Evolutionary conservation across 2,113 vertebrate genomes (phyloP), one percentile per base, ranked within the genome.

Genomic region (Epinephelus moara): DNA sequence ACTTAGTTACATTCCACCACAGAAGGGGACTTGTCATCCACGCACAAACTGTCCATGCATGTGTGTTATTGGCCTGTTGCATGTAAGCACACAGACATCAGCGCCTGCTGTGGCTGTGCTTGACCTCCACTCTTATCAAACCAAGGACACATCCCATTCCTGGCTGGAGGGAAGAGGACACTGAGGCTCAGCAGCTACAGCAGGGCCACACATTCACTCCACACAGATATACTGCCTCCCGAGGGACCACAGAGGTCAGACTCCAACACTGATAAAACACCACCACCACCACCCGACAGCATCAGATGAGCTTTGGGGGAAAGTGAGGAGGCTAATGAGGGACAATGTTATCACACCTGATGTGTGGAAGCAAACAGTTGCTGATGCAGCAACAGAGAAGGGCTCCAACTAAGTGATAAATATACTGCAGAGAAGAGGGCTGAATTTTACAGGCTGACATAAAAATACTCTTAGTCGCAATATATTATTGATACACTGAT

Each of bases 51-150:
- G 37, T 50, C 21, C 1, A 11, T 55, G 14, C 37, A 45, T 2
- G 25, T 13, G 45, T 40, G 55, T 18, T 49, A 25, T 2, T 57
- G 18, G 40, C 55, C 19, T 60, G 70, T 70, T 70, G 64, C 30
- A 33, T 30, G 30, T 45, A 40, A 61, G 33, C 33, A 59, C 50
- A 60, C 57, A 40, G 4, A 49, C 50, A 27, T 49, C 53, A 68
- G 61, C 4, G 50, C 25, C 25, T 4, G 64, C 55, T 59, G 66
- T 4, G 2, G 64, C 66, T 57, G 3, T 47, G 72, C 82, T 70
- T 47, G 70, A 79, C 73, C 81, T 80, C 71, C 45, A 37, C 88
- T 79, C 80, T 84, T 85, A 81, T 87, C 85, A 79, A 67, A 76
- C 66, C 56, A 75, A 81, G 80, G 82, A 85, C 85, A 60, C 56